phyloP scores from a whole-genome alignment of 2,113 vertebrate genomes.

The Sciurus niger region DNA sequence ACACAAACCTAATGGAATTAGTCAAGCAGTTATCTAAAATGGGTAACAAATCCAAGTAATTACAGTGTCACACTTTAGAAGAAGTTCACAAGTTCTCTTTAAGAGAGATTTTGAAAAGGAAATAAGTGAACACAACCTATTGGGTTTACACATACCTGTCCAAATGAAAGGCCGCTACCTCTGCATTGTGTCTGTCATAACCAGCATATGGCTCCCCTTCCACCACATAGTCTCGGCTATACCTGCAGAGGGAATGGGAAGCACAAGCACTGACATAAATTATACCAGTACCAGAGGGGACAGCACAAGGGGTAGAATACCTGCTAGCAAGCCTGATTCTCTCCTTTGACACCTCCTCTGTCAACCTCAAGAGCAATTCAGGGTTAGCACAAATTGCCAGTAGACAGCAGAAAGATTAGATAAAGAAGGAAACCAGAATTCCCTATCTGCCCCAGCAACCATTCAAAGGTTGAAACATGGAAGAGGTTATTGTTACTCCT shows the following conservation, averaged over 20 bases:
- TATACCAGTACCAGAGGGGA: background rate
- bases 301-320: background rate
- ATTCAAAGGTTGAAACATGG: background rate
- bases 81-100: background rate
- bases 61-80: background rate
- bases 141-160: constrained; percentile 92
- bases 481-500: background rate
- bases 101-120: constrained; percentile 16
- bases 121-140: background rate
- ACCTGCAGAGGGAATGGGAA: constrained; percentile 88
- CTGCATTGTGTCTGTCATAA: constrained; percentile 98
- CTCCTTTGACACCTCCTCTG: background rate
- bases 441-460: background rate
- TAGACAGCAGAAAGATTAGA: background rate
- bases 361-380: background rate
- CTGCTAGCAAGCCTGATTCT: background rate
- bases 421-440: background rate
- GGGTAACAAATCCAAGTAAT: background rate
- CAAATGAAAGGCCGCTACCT: constrained; percentile 98
- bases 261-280: background rate
- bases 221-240: constrained; percentile 95
- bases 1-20: background rate
- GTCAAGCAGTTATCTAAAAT: background rate
- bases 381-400: background rate
- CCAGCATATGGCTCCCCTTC: constrained; percentile 98